These are phyloP conservation scores for Polydrusus cervinus DNA, from an alignment of 2,888 invertebrate species.

Conservation along the genomic window DNA sequence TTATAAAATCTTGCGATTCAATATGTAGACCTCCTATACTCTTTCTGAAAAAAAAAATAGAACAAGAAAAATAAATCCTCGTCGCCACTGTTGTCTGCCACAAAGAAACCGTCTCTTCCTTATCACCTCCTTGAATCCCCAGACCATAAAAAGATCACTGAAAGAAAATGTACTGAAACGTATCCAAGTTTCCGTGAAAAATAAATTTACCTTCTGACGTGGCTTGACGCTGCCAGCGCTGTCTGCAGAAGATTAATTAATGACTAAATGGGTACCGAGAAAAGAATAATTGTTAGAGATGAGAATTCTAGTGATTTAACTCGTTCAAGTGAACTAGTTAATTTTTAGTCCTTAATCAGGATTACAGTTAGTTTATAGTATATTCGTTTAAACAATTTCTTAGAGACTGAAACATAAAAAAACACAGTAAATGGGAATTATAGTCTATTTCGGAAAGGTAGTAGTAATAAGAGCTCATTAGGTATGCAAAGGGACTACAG, in stretches of 20 bases:
- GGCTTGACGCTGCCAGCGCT: background rate
- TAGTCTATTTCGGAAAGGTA: too few species aligned
- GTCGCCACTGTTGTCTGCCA: slow-evolving; percentile 6
- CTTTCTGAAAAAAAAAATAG: background rate
- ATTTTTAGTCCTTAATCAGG: too few species aligned
- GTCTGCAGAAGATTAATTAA: slow-evolving; percentile 10
- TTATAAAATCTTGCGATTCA: too few species aligned
- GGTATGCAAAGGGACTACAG: too few species aligned
- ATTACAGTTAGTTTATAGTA: too few species aligned
- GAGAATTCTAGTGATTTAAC: too few species aligned
- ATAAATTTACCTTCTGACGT: slow-evolving; percentile 20
- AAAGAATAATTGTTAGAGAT: background rate
- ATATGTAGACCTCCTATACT: too few species aligned
- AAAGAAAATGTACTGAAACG: slow-evolving; percentile 26
- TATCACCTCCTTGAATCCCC: background rate
- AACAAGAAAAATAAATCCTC: background rate
- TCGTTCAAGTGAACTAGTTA: too few species aligned
- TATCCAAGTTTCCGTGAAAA: slow-evolving; percentile 20
- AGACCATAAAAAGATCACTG: slow-evolving; percentile 18
- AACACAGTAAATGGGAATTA: too few species aligned
- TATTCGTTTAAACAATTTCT: too few species aligned
- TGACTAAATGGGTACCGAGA: background rate
- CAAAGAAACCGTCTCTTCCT: background rate
- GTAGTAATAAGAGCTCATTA: too few species aligned
- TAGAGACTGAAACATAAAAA: too few species aligned